phyloP scores from a whole-genome alignment of 2,113 vertebrate species.

The Pelecanus crispus region DNA sequence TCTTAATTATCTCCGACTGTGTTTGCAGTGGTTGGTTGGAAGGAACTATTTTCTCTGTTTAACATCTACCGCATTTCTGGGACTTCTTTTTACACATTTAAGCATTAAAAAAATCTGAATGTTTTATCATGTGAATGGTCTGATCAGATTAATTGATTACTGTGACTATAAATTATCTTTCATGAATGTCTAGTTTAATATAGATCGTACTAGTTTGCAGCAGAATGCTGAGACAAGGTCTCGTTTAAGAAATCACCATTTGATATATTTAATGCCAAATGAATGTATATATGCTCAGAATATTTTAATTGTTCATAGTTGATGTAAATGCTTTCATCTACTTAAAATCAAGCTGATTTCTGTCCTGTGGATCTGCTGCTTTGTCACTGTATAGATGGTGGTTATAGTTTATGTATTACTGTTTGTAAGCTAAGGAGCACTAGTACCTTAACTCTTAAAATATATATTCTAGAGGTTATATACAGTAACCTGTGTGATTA shows the following conservation, averaged over 20 bases:
- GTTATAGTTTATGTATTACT: neutral
- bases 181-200: neutral
- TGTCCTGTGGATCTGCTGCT: neutral
- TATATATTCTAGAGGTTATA: neutral
- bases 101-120: neutral
- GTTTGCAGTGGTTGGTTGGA: neutral
- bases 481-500: neutral
- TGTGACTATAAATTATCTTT: neutral
- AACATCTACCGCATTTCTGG: neutral
- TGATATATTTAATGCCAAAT: neutral
- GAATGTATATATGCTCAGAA: neutral
- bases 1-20: neutral
- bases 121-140: neutral
- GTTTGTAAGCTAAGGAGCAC: neutral
- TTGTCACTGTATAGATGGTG: neutral
- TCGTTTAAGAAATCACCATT: neutral
- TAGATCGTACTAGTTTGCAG: neutral
- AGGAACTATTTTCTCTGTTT: neutral
- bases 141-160: neutral
- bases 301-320: neutral
- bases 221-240: neutral
- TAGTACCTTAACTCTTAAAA: neutral
- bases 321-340: neutral
- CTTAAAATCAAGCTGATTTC: neutral
- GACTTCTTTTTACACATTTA: neutral